phyloP scores from a whole-genome alignment of 2,888 invertebrate species.

The Masnerella sp. region DNA sequence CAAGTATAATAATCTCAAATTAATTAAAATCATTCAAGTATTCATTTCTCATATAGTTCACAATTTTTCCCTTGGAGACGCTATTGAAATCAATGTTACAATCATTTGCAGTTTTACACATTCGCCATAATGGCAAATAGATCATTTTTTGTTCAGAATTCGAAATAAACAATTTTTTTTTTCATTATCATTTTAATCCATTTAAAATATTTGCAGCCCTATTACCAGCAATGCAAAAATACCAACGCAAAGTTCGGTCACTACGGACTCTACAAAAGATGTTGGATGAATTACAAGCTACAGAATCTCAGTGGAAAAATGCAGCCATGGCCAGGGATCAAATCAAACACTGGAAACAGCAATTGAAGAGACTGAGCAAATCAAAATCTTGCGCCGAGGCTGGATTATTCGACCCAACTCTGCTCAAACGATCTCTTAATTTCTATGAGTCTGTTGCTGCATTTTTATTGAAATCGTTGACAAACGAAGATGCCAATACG shows the following conservation, averaged over 20 bases:
- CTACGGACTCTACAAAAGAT: slow-evolving; percentile 92
- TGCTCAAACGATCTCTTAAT: slow-evolving; percentile 89
- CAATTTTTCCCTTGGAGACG: too few species aligned
- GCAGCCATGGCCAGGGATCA: slow-evolving; percentile 88
- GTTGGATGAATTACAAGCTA: slow-evolving; percentile 89
- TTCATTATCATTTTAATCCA: too few species aligned
- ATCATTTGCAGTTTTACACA: too few species aligned
- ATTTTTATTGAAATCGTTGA: slow-evolving; percentile 84
- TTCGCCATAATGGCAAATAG: too few species aligned
- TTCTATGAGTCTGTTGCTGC: slow-evolving; percentile 94
- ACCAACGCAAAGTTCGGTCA: slow-evolving; percentile 85
- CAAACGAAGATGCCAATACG: slow-evolving; percentile 74
- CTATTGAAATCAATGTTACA: too few species aligned
- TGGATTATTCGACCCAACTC: slow-evolving; percentile 89
- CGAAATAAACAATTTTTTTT: too few species aligned
- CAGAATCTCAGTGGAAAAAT: slow-evolving; percentile 90
- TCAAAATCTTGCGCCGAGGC: slow-evolving; percentile 96
- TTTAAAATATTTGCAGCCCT: slow-evolving; percentile 82
- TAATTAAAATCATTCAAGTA: too few species aligned
- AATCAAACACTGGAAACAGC: slow-evolving; percentile 91
- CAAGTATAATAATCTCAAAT: too few species aligned
- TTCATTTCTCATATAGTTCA: too few species aligned
- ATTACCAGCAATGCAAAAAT: slow-evolving; percentile 92
- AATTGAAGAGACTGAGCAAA: slow-evolving; percentile 85
- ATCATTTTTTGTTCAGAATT: too few species aligned